Evolutionary conservation across 2,113 vertebrate genomes (phyloP), one percentile per base, ranked within the genome.

Genomic region (Salminus brasiliensis): DNA sequence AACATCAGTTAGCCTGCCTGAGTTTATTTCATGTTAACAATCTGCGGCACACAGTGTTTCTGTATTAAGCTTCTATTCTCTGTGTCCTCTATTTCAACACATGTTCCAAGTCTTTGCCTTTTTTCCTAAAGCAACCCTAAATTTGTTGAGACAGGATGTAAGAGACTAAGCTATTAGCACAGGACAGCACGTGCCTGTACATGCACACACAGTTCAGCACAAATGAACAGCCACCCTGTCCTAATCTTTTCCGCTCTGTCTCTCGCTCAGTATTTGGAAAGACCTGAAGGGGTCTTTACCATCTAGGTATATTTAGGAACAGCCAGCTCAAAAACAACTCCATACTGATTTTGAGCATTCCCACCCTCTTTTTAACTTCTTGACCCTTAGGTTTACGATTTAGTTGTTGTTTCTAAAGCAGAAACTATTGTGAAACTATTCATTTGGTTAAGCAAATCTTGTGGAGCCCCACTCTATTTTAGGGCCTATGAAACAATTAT

Each of bases 81-180:
- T 30, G 21, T 23, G 5, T 59, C 16, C 49, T 36, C 53, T 13
- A 4, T 47, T 70, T 69, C 52, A 63, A 34, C 25, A 63, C 10
- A 5, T 59, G 12, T 79, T 66, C 59, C 69, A 53, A 23, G 49
- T 43, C 69, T 41, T 43, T 43, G 23, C 34, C 16, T 55, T 55
- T n/a, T n/a, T 39, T 72, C 59, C 23, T 49, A 63, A 60, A 72
- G 27, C 68, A 52, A 49, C 43, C 39, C 23, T 53, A 39, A 76
- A 53, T 15, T 16, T 23, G 57, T 69, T 15, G 49, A 7, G 32
- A 77, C 36, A 57, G 5, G 15, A 52, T 63, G 29, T 18, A 55
- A 12, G 52, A 18, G 7, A 65, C 9, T 23, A 1, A 45, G 41
- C n/a, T 43, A 74, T 30, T 49, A 76, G 49, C 32, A 55, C 27